Conservation (phyloP, 2,797 vertebrate species). For the Spheniscus humboldti region DNA sequence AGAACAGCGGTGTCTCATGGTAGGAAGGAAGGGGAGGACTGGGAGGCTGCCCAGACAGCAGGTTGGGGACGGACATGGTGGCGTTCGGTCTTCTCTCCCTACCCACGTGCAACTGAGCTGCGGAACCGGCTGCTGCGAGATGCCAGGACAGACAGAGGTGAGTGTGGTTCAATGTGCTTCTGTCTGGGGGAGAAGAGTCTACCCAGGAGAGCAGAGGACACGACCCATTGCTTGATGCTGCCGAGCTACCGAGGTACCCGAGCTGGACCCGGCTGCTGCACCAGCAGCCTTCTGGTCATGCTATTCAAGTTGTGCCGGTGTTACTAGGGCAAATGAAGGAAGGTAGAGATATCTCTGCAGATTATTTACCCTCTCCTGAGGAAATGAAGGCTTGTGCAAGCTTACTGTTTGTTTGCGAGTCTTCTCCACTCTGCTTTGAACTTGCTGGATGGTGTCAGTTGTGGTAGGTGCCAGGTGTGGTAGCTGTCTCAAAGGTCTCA, state of each 20-base stretch:
- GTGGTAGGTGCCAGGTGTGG: not conserved
- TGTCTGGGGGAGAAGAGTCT: not conserved
- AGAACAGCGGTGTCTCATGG: accelerated
- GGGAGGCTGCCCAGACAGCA: not conserved
- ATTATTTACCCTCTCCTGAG: not conserved
- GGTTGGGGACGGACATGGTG: not conserved
- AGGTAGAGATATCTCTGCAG: not conserved
- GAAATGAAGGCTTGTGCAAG: slow-evolving; percentile 2
- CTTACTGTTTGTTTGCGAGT: not conserved
- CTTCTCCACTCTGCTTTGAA: not conserved
- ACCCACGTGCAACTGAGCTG: not conserved
- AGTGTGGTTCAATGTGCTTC: accelerated
- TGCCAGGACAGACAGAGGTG: not conserved
- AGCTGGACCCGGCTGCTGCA: not conserved
- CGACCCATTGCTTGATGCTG: not conserved
- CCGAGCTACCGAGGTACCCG: not conserved
- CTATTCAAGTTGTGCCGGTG: not conserved
- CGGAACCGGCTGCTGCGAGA: not conserved
- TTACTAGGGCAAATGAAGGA: not conserved
- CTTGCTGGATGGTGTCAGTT: not conserved
- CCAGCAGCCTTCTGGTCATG: not conserved
- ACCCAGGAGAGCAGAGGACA: not conserved
- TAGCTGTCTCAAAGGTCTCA: not conserved
- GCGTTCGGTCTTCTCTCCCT: not conserved
- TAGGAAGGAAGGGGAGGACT: not conserved